Conservation (phyloP, 53 echinoderm and acorn worm genomes). For the Crossaster papposus region DNA sequence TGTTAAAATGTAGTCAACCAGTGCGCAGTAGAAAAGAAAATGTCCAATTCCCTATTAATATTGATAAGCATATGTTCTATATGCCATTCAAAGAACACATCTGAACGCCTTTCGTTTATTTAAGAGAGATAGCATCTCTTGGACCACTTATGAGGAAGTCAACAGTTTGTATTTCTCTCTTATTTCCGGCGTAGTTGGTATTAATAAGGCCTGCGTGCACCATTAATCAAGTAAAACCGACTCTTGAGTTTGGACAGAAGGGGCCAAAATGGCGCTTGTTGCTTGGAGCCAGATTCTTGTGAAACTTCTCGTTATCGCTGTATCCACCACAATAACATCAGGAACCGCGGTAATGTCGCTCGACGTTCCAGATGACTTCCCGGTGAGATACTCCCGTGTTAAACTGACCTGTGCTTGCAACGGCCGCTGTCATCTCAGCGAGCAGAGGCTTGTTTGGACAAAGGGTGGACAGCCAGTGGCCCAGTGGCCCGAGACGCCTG, state of each 20-base stretch:
- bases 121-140: neutral
- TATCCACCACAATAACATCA: neutral
- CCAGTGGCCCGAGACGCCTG: slow-evolving; percentile 5
- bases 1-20: no score
- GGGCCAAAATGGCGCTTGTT: neutral
- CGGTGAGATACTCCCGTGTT: neutral
- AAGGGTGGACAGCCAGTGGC: neutral
- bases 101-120: neutral
- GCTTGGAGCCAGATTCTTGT: neutral
- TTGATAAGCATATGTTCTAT: no score
- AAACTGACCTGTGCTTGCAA: neutral
- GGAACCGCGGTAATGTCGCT: neutral
- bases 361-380: neutral
- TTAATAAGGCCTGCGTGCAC: neutral
- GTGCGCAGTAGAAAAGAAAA: no score
- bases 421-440: neutral
- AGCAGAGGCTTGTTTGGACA: slow-evolving; percentile 12
- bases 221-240: neutral
- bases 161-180: neutral
- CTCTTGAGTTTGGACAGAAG: neutral
- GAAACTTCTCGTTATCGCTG: neutral
- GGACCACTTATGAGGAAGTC: neutral
- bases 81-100: no score
- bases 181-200: neutral
- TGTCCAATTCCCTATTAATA: no score